Base-by-base conservation (phyloP, 2,888 invertebrate species). In the Ochlodes sylvanus region DNA sequence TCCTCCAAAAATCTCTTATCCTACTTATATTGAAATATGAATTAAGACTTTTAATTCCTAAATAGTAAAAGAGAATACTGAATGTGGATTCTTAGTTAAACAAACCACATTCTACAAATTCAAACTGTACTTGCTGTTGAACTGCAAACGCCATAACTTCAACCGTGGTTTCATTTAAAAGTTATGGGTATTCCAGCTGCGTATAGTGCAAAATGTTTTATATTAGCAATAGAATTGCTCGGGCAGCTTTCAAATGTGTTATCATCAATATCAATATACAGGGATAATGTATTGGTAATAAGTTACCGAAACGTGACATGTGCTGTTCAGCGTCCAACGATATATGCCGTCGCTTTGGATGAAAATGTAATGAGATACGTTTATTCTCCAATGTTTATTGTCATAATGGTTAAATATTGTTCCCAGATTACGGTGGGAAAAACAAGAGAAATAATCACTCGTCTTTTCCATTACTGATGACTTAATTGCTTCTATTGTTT, bases 231-330 rank as follows among this genome's bases (percentile, higher is more conserved):
- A 58, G 52, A 65, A 38, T 38, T 38, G 54, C 38, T 58, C 3
- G 2, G 19, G 50, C n/a, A 50, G 50, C 50, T 50, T 27, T 50
- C 50, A 50, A 19, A n/a, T 19, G 7, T 17, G 17, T 3, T 47
- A 47, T 47, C 17, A 17, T 17, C 52, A 52, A 66, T 66, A 66
- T 66, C 52, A 58, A 58, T 52, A 52, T 17, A 64, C 57, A 47
- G 52, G 58, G 21, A 52, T 58, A 58, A 65, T 65, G 56, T 64
- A 65, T 65, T 17, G 5, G 41, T 57, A 58, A 52, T 65, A 60
- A 54, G 58, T 66, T 66, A 44, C 54, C 42, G 44, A 60, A 60
- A 54, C 60, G 27, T 58, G 42, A 42, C 65, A 32, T 52, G 52
- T 12, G 52, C 42, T 58, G 27, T 58, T 38, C 7, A 52, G 12